Conservation (phyloP, 1,140 invertebrate genomes). For the Mercenaria mercenaria region DNA sequence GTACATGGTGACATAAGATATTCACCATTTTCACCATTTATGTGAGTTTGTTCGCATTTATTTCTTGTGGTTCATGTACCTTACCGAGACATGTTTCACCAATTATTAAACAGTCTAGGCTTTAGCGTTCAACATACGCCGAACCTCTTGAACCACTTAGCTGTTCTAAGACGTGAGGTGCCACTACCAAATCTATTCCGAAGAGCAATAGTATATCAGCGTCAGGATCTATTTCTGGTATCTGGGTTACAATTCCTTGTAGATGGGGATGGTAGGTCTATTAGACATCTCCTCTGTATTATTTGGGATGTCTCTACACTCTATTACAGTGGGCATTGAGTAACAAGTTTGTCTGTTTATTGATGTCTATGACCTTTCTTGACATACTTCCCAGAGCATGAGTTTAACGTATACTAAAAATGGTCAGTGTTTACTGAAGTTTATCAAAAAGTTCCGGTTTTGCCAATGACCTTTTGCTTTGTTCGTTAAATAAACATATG, state of each 20-base stretch:
- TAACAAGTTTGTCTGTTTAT: not conserved
- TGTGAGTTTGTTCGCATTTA: constrained; percentile 47
- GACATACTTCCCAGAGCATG: constrained; percentile 43
- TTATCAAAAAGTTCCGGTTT: not conserved
- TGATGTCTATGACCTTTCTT: no score
- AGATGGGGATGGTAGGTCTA: not conserved
- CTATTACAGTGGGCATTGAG: constrained; percentile 31
- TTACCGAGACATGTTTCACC: constrained; percentile 67
- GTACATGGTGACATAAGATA: constrained; percentile 55
- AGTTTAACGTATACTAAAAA: no score
- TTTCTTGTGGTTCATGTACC: constrained; percentile 6
- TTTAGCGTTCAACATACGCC: constrained; percentile 67
- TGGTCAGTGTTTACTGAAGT: no score
- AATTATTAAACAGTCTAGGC: constrained; percentile 69
- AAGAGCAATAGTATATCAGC: constrained; percentile 61
- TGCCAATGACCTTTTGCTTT: no score
- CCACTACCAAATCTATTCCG: constrained; percentile 64
- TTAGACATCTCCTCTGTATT: constrained; percentile 57
- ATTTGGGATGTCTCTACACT: constrained; percentile 52
- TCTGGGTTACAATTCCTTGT: constrained; percentile 36
- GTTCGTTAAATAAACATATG: constrained; percentile 40
- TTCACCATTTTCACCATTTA: constrained; percentile 46
- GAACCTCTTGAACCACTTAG: constrained; percentile 22
- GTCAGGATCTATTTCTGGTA: constrained; percentile 40
- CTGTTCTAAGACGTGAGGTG: constrained; percentile 65